Conservation (phyloP, 2,797 vertebrate genomes). For the Allobates femoralis region DNA sequence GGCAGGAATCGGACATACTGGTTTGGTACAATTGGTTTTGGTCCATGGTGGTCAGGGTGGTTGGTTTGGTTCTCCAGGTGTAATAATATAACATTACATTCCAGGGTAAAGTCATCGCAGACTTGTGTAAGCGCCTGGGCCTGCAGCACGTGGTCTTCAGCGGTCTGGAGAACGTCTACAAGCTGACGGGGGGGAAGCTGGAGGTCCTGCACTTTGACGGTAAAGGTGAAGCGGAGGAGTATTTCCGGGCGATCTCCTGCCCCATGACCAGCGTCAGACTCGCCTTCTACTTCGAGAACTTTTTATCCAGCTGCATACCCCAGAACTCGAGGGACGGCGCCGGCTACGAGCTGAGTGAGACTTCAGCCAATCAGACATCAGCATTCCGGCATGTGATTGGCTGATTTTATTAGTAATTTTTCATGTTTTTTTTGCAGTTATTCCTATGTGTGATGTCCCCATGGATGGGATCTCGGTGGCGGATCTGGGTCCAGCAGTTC, state of each 20-base stretch:
- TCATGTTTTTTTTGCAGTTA: background rate
- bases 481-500: too few species aligned
- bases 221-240: conserved; percentile 73
- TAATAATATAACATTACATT: too few species aligned
- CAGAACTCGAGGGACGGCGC: conserved; percentile 65
- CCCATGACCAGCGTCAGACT: too few species aligned
- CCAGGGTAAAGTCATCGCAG: conserved; percentile 65
- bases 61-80: too few species aligned
- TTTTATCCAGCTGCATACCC: conserved; percentile 41
- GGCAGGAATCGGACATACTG: too few species aligned
- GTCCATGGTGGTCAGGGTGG: background rate
- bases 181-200: too few species aligned
- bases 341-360: conserved; percentile 70
- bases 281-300: too few species aligned
- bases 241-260: conserved; percentile 66
- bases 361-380: background rate
- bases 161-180: conserved; percentile 72
- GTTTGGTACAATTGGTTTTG: too few species aligned
- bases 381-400: too few species aligned
- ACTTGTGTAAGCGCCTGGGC: conserved; percentile 68
- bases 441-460: conserved; percentile 71
- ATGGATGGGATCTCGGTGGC: conserved; percentile 71
- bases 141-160: conserved; percentile 71
- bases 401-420: background rate
- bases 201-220: conserved; percentile 72